phyloP scores from a whole-genome alignment of 2,888 invertebrate genomes.

The Andrena haemorrhoa region DNA sequence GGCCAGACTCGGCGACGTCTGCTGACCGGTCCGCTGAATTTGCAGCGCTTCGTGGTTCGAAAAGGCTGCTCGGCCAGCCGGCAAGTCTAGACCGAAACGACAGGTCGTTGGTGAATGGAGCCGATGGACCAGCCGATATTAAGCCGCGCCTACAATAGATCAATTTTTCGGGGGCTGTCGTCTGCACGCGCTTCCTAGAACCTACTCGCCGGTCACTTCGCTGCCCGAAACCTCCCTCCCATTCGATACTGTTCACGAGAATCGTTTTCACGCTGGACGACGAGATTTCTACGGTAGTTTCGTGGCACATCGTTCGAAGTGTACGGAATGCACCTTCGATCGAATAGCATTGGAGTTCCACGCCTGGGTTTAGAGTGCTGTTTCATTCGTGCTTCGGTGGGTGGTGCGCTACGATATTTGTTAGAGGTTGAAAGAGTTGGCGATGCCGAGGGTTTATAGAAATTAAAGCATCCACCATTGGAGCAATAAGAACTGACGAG shows the following conservation, averaged over 20 bases:
- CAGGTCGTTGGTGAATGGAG: slow-evolving; percentile 59
- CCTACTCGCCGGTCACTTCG: slow-evolving; percentile 15
- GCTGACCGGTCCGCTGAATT: slow-evolving; percentile 51
- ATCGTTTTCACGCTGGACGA: not conserved
- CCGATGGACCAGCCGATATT: slow-evolving; percentile 54
- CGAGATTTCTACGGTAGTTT: not conserved
- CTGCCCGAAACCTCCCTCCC: not conserved
- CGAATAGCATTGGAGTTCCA: too few species aligned
- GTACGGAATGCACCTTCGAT: too few species aligned
- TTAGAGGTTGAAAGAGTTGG: too few species aligned
- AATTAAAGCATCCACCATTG: too few species aligned
- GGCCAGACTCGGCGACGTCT: slow-evolving; percentile 38
- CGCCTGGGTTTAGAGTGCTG: too few species aligned
- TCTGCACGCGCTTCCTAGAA: slow-evolving; percentile 20
- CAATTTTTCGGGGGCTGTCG: slow-evolving; percentile 42
- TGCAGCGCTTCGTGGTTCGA: slow-evolving; percentile 51
- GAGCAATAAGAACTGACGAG: too few species aligned
- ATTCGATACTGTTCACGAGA: not conserved
- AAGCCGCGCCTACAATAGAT: slow-evolving; percentile 34
- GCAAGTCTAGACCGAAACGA: slow-evolving; percentile 62
- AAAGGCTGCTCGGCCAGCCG: slow-evolving; percentile 61
- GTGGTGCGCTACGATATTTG: too few species aligned
- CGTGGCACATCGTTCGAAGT: not conserved
- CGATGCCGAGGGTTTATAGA: too few species aligned
- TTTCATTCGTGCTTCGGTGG: too few species aligned